Percentiles rank a stretch among this genome's conserved stretches.
Evolutionary conservation across 2,113 vertebrate species (phyloP).

Genomic region (Macquaria australasica): DNA sequence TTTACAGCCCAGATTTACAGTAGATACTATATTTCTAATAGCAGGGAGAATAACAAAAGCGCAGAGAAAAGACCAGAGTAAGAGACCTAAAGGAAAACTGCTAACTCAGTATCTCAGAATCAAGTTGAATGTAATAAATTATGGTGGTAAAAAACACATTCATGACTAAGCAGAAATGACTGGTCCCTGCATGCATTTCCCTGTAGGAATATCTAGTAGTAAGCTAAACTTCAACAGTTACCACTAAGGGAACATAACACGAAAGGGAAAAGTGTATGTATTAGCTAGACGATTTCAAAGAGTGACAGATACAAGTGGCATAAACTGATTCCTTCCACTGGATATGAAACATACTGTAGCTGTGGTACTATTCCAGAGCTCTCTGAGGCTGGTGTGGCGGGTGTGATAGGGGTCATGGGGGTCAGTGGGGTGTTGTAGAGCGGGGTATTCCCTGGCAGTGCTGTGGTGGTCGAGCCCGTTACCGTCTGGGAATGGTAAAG

Average conservation of each 20-base stretch:
- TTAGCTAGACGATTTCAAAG: neutral
- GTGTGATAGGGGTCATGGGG: slow-evolving; percentile 97
- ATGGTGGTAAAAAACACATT: neutral
- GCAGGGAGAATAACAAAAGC: neutral
- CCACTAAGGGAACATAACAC: neutral
- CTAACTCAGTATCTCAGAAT: neutral
- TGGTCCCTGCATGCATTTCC: neutral
- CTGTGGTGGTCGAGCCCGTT: slow-evolving; percentile 88
- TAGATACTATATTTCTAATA: slow-evolving; percentile 97
- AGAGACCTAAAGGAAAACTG: neutral
- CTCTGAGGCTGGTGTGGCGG: slow-evolving; percentile 95
- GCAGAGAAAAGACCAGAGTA: slow-evolving; percentile 20
- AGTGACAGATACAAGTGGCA: neutral
- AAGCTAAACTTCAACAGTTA: neutral
- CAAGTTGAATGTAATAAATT: neutral
- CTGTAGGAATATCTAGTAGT: neutral
- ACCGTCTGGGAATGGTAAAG: slow-evolving; percentile 96
- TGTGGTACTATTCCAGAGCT: slow-evolving; percentile 98
- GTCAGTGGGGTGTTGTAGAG: slow-evolving; percentile 93
- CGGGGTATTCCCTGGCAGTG: slow-evolving; percentile 93
- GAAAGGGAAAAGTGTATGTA: neutral
- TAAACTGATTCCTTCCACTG: neutral
- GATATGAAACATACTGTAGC: slow-evolving; percentile 89
- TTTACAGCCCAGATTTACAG: slow-evolving; percentile 98
- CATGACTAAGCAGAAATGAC: neutral